Percentiles rank a stretch among this genome's conserved stretches.
Evolutionary conservation across 2,797 vertebrate species (phyloP).

Genomic region (Loris lydekkerianus): DNA sequence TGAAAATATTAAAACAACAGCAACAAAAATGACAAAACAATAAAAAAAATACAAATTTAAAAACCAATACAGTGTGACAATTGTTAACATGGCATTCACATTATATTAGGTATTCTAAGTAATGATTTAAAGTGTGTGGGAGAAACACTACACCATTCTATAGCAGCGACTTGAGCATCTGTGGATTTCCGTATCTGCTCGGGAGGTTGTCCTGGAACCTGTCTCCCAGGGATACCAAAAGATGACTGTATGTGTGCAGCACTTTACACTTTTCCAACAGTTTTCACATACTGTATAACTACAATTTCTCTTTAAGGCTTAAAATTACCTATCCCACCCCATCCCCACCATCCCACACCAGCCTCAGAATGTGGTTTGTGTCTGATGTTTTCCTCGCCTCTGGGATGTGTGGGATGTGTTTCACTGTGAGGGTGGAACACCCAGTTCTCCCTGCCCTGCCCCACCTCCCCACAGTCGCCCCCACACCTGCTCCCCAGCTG

Average conservation of each 20-base stretch:
- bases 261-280: neutral
- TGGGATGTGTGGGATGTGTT: conserved; percentile 9
- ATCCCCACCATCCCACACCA: neutral
- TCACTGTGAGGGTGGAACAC: neutral
- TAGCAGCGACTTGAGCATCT: neutral
- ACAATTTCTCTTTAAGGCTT: neutral
- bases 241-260: neutral
- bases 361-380: neutral
- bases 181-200: neutral
- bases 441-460: neutral
- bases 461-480: neutral
- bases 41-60: neutral
- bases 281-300: neutral
- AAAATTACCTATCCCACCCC: neutral
- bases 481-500: neutral
- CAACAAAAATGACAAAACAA: neutral
- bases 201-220: neutral
- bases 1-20: neutral
- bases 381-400: neutral
- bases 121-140: neutral
- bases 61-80: neutral
- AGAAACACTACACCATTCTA: neutral
- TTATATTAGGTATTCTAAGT: neutral
- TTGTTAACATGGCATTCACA: neutral
- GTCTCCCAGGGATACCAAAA: neutral